Evolutionary conservation across 2,113 vertebrate genomes (phyloP).

Genomic region (Probosciger aterrimus): DNA sequence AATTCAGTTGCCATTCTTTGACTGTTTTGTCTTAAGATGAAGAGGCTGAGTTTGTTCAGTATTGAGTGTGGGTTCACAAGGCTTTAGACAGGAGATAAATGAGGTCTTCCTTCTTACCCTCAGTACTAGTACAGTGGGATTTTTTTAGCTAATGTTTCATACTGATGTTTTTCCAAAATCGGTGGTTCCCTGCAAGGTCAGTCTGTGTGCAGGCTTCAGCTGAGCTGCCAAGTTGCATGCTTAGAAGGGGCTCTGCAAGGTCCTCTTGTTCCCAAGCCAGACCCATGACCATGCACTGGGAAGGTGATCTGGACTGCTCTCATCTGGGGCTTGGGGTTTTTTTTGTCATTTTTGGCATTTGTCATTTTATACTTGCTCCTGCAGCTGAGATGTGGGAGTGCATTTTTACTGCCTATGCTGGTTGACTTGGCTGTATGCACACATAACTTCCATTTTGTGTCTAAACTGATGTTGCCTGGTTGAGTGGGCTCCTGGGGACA

Average conservation of each 20-base stretch:
- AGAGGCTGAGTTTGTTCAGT: neutral
- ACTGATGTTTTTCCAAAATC: neutral
- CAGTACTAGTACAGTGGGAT: neutral
- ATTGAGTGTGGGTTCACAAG: neutral
- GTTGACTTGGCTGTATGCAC: neutral
- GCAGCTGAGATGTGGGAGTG: neutral
- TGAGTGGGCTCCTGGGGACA: neutral
- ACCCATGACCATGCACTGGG: neutral
- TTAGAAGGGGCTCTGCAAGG: neutral
- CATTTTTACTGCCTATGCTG: neutral
- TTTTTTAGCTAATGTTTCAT: neutral
- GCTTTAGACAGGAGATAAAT: neutral
- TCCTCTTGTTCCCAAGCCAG: neutral
- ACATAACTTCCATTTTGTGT: neutral
- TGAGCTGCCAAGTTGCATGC: neutral
- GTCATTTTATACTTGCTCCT: neutral
- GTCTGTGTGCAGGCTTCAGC: neutral
- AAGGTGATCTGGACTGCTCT: neutral
- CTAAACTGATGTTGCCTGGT: neutral
- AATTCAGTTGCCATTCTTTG: neutral
- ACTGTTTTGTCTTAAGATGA: neutral
- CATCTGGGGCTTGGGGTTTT: neutral
- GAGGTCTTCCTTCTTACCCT: neutral
- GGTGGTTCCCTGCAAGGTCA: accelerated
- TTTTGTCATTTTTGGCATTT: neutral